Conservation (phyloP, 2,797 vertebrate genomes). For the Pangasius djambal region DNA sequence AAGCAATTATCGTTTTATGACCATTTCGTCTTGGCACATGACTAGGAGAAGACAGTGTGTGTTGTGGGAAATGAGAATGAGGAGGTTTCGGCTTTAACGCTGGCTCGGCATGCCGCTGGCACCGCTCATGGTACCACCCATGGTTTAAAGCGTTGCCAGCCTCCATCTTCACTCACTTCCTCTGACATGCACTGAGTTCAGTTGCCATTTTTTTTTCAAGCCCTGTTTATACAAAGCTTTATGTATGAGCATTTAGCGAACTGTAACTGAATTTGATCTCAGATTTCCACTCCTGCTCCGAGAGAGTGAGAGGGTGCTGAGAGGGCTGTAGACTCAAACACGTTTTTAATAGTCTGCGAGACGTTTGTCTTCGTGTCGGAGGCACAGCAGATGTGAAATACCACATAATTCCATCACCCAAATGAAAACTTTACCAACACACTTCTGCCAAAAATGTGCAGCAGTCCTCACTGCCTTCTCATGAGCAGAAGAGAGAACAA, state of each 20-base stretch:
- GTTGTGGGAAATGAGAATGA: conserved; percentile 4
- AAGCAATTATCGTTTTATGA: neutral
- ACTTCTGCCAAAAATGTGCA: conserved; percentile 46
- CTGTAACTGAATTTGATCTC: neutral
- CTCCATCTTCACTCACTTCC: neutral
- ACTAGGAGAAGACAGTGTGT: neutral
- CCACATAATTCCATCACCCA: conserved; percentile 54
- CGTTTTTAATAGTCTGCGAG: conserved; percentile 45
- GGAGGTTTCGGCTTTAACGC: neutral
- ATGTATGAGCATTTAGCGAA: neutral
- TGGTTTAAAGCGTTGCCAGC: neutral
- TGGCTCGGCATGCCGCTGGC: conserved; percentile 7
- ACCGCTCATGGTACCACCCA: neutral
- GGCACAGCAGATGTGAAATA: conserved; percentile 53
- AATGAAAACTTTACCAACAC: conserved; percentile 48
- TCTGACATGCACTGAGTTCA: neutral
- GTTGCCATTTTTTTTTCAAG: neutral
- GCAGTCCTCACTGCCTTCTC: conserved; percentile 15
- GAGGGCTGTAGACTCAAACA: conserved; percentile 26
- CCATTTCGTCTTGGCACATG: neutral
- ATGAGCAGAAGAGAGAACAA: neutral
- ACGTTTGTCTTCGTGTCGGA: conserved; percentile 36
- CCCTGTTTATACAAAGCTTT: neutral
- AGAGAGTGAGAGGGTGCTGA: conserved; percentile 1
- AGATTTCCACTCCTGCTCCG: neutral